phyloP scores from a whole-genome alignment of 2,888 invertebrate species.

The Dolichomitus sp. region DNA sequence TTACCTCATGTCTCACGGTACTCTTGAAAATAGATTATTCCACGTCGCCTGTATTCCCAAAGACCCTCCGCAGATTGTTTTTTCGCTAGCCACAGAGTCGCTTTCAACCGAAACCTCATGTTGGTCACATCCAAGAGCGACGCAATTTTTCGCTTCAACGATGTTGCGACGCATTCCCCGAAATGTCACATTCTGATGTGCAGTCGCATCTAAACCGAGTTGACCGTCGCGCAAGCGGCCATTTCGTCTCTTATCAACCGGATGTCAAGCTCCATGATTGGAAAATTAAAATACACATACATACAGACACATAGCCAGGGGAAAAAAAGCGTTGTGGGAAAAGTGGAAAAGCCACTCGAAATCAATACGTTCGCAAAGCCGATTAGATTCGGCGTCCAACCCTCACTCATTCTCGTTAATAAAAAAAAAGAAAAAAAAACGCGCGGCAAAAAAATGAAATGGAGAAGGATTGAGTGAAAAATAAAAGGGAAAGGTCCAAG shows the following conservation, averaged over 20 bases:
- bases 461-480: slow-evolving; percentile 40
- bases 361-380: slow-evolving; percentile 54
- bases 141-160: slow-evolving; percentile 34
- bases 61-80: background rate
- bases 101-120: background rate
- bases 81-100: background rate
- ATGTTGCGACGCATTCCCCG: background rate
- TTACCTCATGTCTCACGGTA: background rate
- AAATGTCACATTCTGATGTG: slow-evolving; percentile 18
- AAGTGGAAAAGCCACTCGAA: slow-evolving; percentile 53
- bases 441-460: slow-evolving; percentile 24
- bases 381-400: slow-evolving; percentile 37
- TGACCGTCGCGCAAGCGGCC: slow-evolving; percentile 30
- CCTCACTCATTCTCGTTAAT: slow-evolving; percentile 46
- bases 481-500: slow-evolving; percentile 7
- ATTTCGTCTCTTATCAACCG: slow-evolving; percentile 15
- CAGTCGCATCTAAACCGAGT: slow-evolving; percentile 21
- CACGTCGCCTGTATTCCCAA: background rate
- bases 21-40: background rate
- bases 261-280: slow-evolving; percentile 40
- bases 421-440: slow-evolving; percentile 26
- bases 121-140: background rate
- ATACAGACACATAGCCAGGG: background rate
- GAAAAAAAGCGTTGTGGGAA: slow-evolving; percentile 3
- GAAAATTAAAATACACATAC: slow-evolving; percentile 37